phyloP scores from a whole-genome alignment of 2,888 invertebrate species.

The Gymnocheta viridis region DNA sequence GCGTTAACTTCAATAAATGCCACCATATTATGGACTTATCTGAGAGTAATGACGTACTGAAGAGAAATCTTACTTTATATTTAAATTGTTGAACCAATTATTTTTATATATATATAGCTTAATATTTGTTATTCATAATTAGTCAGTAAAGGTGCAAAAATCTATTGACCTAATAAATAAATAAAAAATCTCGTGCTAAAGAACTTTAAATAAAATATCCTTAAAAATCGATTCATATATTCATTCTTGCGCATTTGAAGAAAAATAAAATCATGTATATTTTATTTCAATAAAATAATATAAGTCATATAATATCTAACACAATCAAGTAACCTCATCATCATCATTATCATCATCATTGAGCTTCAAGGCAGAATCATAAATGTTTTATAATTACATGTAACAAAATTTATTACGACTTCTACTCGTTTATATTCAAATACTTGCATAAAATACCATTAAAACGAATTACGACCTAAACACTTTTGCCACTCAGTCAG shows the following conservation, averaged over 20 bases:
- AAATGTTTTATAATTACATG: slow-evolving; percentile 14
- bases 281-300: neutral
- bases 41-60: too few species aligned
- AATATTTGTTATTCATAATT: too few species aligned
- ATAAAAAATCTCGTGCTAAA: neutral
- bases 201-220: neutral
- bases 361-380: neutral
- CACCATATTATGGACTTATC: too few species aligned
- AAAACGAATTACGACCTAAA: neutral
- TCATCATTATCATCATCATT: neutral
- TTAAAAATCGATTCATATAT: neutral
- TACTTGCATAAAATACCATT: neutral
- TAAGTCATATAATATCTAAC: neutral
- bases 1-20: too few species aligned
- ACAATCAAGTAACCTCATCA: neutral
- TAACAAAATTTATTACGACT: slow-evolving; percentile 14
- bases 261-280: neutral
- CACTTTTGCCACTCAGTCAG: neutral
- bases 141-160: too few species aligned
- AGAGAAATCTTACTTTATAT: too few species aligned
- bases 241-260: neutral
- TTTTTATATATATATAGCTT: too few species aligned
- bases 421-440: neutral
- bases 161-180: too few species aligned
- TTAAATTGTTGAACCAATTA: too few species aligned